Evolutionary conservation across 2,888 invertebrate species (phyloP), one percentile per base, ranked within the genome.

Genomic region (Plebejus anna): DNA sequence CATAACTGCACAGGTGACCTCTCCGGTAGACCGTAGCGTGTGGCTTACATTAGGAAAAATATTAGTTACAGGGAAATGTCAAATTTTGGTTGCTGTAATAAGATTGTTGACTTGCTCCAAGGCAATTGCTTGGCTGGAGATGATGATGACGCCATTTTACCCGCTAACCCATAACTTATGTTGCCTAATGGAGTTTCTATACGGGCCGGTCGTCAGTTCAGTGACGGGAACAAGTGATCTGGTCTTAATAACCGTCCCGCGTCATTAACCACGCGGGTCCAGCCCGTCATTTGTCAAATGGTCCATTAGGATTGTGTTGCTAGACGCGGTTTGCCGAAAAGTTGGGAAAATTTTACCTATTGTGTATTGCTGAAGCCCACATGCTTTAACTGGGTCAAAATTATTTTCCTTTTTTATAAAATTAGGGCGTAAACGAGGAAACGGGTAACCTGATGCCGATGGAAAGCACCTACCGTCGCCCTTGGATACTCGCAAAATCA

Each of bases 281-380:
- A 70, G 28, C 76, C 51, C 78, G 80, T 84, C 86, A 84, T 87
- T 87, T 85, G 85, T 87, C 86, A 87, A 81, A 81, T 78, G 80
- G 77, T 79, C 82, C 85, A 86, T 87, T 86, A 85, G 82, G 70
- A 77, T 61, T 75, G 61, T 73, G 75, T 78, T 73, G 73, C 73
- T 7, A 51, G 55, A 3, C 13, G 16, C 13, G n/a, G 55, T 7
- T 51, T 73, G 32, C 55, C 32, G 13, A 16, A 16, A 55, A 32
- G 51, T 51, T 11, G 73, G 51, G 32, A 32, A 32, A 73, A 55
- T 55, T 13, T 55, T 16, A 55, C 1, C 47, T 38, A 36, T 36
- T 36, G 36, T 36, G 36, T 36, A 36, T 36, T 36, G 1, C 6
- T 42, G 42, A 42, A 38, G 38, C 38, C 4, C 38, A 38, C 38